Evolutionary conservation across 2,888 invertebrate species (phyloP).

Genomic region (Torymus tubicola): DNA sequence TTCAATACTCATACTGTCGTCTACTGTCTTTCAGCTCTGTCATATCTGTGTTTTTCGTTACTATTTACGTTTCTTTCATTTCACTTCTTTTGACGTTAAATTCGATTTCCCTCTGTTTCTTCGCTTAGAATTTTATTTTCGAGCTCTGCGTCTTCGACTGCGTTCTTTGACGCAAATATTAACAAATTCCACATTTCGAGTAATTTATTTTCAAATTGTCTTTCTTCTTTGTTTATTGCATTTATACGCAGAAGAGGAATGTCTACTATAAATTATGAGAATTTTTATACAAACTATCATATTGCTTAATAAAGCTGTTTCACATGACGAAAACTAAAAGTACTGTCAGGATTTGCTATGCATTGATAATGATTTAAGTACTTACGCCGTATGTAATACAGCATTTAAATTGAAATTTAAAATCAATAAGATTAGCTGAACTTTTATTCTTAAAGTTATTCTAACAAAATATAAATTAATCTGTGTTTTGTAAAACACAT

Average conservation of each 20-base stretch:
- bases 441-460: too few species aligned
- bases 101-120: slow-evolving; percentile 11
- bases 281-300: too few species aligned
- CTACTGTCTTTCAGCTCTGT: slow-evolving; percentile 33
- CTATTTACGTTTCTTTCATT: slow-evolving; percentile 18
- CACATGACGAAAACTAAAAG: too few species aligned
- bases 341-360: too few species aligned
- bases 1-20: not conserved
- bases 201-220: not conserved
- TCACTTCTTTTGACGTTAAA: slow-evolving; percentile 23
- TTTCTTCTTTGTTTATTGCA: not conserved
- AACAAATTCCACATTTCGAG: not conserved
- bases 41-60: slow-evolving; percentile 6
- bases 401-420: too few species aligned
- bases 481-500: too few species aligned
- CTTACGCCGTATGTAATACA: too few species aligned
- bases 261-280: too few species aligned
- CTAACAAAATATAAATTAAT: too few species aligned
- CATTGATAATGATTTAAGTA: too few species aligned
- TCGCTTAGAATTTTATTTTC: slow-evolving; percentile 1
- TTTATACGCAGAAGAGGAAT: not conserved
- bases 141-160: not conserved
- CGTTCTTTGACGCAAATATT: slow-evolving; percentile 1
- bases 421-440: too few species aligned
- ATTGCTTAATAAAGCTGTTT: too few species aligned